A percentile compares a stretch with the other conserved stretches of the same genome.
Evolutionary conservation across 1,140 invertebrate species (phyloP).

Genomic region (Oryzaephilus surinamensis): DNA sequence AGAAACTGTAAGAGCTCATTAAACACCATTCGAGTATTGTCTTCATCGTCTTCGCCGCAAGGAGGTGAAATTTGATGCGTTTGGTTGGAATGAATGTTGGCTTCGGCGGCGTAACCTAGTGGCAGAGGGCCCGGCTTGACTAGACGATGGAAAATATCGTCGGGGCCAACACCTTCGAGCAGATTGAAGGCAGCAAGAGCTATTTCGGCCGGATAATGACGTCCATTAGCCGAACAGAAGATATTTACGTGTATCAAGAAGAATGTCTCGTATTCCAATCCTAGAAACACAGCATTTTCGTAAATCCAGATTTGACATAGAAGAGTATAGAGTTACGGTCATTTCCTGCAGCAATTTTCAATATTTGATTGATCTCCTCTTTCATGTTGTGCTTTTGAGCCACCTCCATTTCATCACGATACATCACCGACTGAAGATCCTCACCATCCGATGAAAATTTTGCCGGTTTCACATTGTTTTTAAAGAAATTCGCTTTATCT

Average conservation of each 20-base stretch:
- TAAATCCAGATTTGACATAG: not conserved
- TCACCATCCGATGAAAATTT: constrained; percentile 17
- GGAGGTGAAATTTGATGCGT: constrained; percentile 39
- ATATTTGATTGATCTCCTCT: constrained; percentile 10
- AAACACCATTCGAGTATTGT: constrained; percentile 29
- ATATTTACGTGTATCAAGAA: not conserved
- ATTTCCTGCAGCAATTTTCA: constrained; percentile 7
- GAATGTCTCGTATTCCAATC: not conserved
- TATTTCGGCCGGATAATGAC: constrained; percentile 35
- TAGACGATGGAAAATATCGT: constrained; percentile 39
- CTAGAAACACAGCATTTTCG: too few relatives aligned
- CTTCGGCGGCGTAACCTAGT: constrained; percentile 41
- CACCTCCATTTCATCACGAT: constrained; percentile 1
- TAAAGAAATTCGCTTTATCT: constrained; percentile 7
- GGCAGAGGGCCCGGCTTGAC: constrained; percentile 41
- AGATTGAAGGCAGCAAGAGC: constrained; percentile 39
- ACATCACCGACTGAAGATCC: constrained; percentile 13
- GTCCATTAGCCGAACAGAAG: constrained; percentile 18
- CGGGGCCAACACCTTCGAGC: constrained; percentile 38
- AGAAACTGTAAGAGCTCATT: constrained; percentile 15
- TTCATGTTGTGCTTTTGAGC: constrained; percentile 13
- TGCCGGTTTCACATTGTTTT: constrained; percentile 2
- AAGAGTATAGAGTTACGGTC: not conserved
- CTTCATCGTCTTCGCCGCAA: constrained; percentile 25
- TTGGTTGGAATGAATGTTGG: constrained; percentile 36